Evolutionary conservation across 2,113 vertebrate species (phyloP).

Genomic region (Leucoraja erinaceus): DNA sequence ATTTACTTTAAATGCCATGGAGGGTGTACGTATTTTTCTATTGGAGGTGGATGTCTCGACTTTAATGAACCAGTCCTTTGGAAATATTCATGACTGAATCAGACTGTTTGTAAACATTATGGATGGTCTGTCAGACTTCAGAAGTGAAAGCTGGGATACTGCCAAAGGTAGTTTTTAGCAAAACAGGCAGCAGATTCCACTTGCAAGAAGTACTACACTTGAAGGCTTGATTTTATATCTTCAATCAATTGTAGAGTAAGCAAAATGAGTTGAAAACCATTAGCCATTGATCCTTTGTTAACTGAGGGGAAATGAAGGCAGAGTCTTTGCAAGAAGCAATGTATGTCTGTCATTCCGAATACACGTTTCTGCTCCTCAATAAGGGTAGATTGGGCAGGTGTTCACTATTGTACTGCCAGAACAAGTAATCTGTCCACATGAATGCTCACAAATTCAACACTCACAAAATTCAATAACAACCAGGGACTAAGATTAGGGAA

Average conservation of each 20-base stretch:
- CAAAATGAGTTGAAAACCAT: not conserved
- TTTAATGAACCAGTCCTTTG: not conserved
- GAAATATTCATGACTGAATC: not conserved
- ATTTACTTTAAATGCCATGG: not conserved
- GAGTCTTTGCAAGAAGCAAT: not conserved
- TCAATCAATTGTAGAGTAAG: not conserved
- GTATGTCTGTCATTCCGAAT: not conserved
- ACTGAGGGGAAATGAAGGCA: not conserved
- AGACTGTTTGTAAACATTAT: not conserved
- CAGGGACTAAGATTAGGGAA: not conserved
- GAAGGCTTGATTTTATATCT: not conserved
- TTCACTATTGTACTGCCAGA: not conserved
- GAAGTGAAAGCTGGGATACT: not conserved
- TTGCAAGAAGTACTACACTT: not conserved
- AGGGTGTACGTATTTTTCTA: not conserved
- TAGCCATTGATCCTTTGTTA: not conserved
- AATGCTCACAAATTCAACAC: not conserved
- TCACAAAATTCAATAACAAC: not conserved
- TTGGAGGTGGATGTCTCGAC: not conserved
- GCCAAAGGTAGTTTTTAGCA: not conserved
- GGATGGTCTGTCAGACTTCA: too few species aligned
- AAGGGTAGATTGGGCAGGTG: not conserved
- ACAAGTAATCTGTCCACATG: not conserved
- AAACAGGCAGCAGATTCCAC: not conserved
- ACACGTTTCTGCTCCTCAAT: not conserved